These are phyloP conservation scores for Pteropus alecto DNA, from an alignment of 2,113 vertebrate genomes.

Conservation along the genomic window DNA sequence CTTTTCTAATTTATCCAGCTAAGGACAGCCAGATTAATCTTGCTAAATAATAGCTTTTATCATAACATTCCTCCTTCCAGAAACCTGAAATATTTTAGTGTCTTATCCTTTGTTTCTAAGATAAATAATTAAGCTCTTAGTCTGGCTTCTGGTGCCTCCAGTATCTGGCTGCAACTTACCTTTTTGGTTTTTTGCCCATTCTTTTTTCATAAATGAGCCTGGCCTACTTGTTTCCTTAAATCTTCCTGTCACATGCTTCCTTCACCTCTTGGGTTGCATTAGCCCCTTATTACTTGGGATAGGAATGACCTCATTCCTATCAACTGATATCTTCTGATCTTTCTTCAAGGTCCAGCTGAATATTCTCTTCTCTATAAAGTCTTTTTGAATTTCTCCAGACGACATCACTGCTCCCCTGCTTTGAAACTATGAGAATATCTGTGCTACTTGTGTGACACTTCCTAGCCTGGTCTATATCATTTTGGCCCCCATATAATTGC, in stretches of 20 bases:
- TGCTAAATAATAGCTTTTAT: background rate
- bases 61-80: background rate
- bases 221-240: background rate
- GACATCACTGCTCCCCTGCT: background rate
- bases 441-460: background rate
- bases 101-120: background rate
- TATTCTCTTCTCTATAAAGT: background rate
- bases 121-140: background rate
- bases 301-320: background rate
- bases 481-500: background rate
- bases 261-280: background rate
- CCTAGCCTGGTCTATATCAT: background rate
- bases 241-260: background rate
- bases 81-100: background rate
- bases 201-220: background rate
- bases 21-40: background rate
- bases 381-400: background rate
- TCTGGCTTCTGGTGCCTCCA: background rate
- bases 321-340: background rate
- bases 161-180: background rate
- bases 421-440: background rate
- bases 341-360: slow-evolving; percentile 7
- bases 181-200: background rate
- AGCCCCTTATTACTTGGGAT: background rate
- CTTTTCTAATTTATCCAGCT: slow-evolving; percentile 4